Evolutionary conservation across 2,113 vertebrate genomes (phyloP).

Genomic region (Callithrix jacchus): DNA sequence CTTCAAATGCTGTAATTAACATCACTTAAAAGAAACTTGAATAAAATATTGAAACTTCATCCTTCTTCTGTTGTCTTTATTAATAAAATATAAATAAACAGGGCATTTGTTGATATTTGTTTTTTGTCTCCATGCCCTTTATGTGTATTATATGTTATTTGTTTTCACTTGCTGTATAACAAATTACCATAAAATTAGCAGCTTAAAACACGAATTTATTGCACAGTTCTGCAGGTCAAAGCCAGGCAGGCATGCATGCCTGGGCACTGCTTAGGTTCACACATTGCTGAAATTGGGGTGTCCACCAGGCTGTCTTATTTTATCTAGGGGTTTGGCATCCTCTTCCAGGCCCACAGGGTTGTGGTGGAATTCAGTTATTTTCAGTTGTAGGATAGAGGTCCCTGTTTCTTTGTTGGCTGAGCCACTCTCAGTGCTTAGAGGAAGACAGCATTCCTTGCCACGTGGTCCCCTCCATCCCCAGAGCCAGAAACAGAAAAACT

Average conservation of each 20-base stretch:
- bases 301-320: neutral
- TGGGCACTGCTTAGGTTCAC: neutral
- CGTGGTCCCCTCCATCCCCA: neutral
- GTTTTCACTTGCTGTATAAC: neutral
- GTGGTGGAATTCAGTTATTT: neutral
- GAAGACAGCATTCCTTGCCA: neutral
- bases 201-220: neutral
- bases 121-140: neutral
- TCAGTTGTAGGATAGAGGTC: neutral
- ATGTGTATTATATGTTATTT: neutral
- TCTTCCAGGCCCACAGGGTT: neutral
- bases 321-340: neutral
- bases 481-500: neutral
- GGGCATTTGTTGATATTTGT: neutral
- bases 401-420: neutral
- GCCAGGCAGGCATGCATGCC: neutral
- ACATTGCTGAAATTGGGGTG: neutral
- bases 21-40: constrained; percentile 86
- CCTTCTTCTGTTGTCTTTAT: constrained; percentile 62
- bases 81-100: constrained; percentile 10
- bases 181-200: neutral
- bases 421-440: neutral
- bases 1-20: constrained; percentile 87
- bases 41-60: constrained; percentile 85
- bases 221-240: neutral